A percentile compares a stretch with the other conserved stretches of the same genome.
phyloP scores from a whole-genome alignment of 2,888 invertebrate genomes.

The Cataglyphis altisquamis region DNA sequence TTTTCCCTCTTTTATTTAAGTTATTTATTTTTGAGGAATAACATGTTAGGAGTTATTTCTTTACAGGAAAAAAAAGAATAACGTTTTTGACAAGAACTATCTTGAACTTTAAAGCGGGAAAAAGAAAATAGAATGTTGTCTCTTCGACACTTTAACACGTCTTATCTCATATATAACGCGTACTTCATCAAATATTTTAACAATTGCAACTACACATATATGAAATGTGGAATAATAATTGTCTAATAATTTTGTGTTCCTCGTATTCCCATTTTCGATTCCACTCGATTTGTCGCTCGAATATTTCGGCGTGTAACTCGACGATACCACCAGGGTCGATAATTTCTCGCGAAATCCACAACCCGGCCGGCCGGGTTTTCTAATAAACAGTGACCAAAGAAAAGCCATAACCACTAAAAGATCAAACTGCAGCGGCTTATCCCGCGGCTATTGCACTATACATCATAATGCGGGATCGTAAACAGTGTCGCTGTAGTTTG shows the following conservation, averaged over 20 bases:
- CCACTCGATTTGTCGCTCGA: constrained; percentile 36
- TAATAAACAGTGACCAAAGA: constrained; percentile 15
- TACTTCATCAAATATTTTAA: constrained; percentile 16
- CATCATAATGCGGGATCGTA: constrained; percentile 59
- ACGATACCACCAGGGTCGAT: neutral
- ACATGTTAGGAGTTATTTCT: neutral
- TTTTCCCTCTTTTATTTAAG: neutral
- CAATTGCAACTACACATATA: neutral
- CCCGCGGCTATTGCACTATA: constrained; percentile 48
- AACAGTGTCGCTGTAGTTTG: constrained; percentile 57
- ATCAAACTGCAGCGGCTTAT: constrained; percentile 28
- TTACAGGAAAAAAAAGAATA: neutral
- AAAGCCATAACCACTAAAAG: constrained; percentile 30
- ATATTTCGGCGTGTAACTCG: constrained; percentile 16
- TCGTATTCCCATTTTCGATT: constrained; percentile 21
- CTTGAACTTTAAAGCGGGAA: neutral
- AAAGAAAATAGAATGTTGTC: neutral
- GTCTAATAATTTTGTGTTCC: neutral
- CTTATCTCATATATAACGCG: neutral
- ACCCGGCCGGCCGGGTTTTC: neutral
- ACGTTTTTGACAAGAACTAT: neutral
- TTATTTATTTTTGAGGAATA: neutral
- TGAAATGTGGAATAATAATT: constrained; percentile 2
- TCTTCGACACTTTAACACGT: neutral
- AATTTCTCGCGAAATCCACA: constrained; percentile 17